phyloP scores from a whole-genome alignment of 2,888 invertebrate species.

The Mesochorus sp. region DNA sequence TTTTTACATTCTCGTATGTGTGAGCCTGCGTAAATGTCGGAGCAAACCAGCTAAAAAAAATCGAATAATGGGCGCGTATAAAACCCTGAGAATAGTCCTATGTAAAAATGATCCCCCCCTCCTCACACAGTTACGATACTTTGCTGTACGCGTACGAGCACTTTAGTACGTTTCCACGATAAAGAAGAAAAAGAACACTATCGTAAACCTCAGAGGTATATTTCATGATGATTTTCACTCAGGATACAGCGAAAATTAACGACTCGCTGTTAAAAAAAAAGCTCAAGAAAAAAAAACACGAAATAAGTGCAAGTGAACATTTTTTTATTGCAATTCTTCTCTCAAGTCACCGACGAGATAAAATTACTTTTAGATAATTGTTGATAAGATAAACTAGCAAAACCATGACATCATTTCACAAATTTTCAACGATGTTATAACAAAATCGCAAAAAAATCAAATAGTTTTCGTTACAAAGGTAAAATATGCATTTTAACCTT shows the following conservation, averaged over 20 bases:
- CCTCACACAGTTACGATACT: constrained; percentile 28
- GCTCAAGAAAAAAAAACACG: not conserved
- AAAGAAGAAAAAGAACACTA: constrained; percentile 19
- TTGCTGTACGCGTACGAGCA: not conserved
- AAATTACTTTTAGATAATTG: too few species aligned
- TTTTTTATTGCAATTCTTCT: too few species aligned
- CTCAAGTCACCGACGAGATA: not conserved
- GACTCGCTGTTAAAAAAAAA: too few species aligned
- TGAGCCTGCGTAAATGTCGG: not conserved
- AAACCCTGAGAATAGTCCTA: constrained; percentile 14
- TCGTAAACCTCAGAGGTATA: not conserved
- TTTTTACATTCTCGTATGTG: not conserved
- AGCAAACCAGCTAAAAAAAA: not conserved
- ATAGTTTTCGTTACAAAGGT: too few species aligned
- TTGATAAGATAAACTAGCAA: too few species aligned
- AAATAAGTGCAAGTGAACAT: too few species aligned
- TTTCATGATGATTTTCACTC: not conserved
- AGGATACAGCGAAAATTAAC: not conserved
- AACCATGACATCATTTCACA: too few species aligned
- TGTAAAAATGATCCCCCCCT: too few species aligned
- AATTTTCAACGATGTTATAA: too few species aligned
- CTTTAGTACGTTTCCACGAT: constrained; percentile 6
- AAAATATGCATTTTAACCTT: too few species aligned
- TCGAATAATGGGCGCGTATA: constrained; percentile 2
- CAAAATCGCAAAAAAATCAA: too few species aligned